Evolutionary conservation across 2,888 invertebrate species (phyloP), one percentile per base, ranked within the genome.

Genomic region (Ligdia adustata): DNA sequence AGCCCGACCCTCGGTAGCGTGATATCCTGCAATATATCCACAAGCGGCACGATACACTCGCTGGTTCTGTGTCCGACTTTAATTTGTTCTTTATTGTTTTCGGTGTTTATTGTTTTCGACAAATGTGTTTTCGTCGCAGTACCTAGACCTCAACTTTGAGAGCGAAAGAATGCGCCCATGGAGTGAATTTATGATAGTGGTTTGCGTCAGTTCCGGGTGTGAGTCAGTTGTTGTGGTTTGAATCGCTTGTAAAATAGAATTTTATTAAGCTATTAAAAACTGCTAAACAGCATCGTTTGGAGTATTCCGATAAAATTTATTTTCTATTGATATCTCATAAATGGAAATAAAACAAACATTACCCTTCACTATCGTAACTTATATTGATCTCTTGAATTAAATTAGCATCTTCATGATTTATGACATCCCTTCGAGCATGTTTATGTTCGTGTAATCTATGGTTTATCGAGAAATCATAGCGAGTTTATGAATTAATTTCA

Each of bases 71-170:
- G 82, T 80, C 79, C 80, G 69, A 79, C 73, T 82, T 81, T 73
- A 80, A 84, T 83, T 84, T 77, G 77, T 78, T 82, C 76, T 79
- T 80, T 83, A 83, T 85, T 82, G 82, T 83, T 85, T 84, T 79
- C 72, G 72, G 86, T 87, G 85, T 84, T 86, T 79, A 82, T 85
- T 80, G 82, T 84, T 82, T 82, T 75, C 70, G 66, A 73, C n/a
- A 22, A 72, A 78, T 81, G 88, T 87, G 87, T 71, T 76, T 71
- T 70, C 62, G 66, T 70, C 65, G 67, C 64, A 72, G 64, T 74
- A 65, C 29, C 71, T 74, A 79, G 72, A 69, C 68, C 66, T 69
- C 67, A 65, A 73, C 73, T 77, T 64, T 72, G 69, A 35, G 13
- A 50, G 49, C 55, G 54, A 50, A 55, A 57, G 50, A 52, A 59